phyloP scores from a whole-genome alignment of 2,797 vertebrate genomes.

The Etheostoma nigrum region DNA sequence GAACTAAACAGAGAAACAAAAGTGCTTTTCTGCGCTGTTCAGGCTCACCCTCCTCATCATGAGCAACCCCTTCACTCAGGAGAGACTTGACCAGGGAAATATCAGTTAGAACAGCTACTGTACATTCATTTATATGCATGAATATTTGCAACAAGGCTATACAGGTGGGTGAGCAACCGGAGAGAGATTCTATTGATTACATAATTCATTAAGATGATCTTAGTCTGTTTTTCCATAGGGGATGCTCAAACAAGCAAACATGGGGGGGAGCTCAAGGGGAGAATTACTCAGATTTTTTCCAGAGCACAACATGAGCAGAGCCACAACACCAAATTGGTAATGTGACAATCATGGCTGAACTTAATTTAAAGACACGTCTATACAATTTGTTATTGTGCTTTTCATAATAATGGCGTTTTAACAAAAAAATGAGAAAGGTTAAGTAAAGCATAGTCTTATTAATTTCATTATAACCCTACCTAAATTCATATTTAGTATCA shows the following conservation, averaged over 20 bases:
- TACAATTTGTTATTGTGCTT: background rate
- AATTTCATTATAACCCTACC: background rate
- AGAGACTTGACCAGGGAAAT: conserved; percentile 2
- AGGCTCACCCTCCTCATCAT: background rate
- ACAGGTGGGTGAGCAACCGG: conserved; percentile 40
- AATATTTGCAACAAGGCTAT: conserved; percentile 33
- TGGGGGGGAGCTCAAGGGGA: no score
- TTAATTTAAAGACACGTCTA: background rate
- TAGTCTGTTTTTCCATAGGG: conserved; percentile 52
- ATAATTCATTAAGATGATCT: conserved; percentile 65
- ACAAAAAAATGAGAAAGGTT: background rate
- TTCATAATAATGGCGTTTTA: background rate
- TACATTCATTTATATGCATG: conserved; percentile 31
- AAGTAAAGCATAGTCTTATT: background rate
- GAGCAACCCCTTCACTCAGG: background rate
- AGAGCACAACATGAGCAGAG: background rate
- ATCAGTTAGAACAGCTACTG: conserved; percentile 5
- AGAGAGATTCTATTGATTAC: conserved; percentile 62
- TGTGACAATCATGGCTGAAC: background rate
- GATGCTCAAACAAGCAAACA: background rate
- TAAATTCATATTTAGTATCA: background rate
- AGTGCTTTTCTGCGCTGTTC: background rate
- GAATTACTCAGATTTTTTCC: no score
- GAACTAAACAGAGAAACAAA: background rate
- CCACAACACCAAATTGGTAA: background rate